Percentiles rank a stretch among this genome's conserved stretches.
phyloP scores from a whole-genome alignment of 2,797 vertebrate species.

The Falco peregrinus region DNA sequence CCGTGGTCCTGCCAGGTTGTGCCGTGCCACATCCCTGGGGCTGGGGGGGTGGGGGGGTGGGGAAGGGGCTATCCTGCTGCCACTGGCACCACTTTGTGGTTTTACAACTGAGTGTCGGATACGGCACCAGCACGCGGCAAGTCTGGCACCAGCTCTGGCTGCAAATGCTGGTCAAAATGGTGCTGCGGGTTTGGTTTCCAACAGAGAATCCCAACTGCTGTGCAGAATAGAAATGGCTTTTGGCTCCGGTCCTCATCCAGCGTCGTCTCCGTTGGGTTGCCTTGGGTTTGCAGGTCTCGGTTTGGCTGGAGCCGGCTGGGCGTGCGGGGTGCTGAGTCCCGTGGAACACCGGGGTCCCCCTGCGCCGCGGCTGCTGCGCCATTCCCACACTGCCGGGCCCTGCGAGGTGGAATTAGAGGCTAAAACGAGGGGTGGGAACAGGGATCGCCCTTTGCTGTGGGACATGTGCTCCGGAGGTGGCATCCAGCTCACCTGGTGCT shows the following conservation, averaged over 20 bases:
- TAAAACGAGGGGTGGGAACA: neutral
- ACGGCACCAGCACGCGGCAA: accelerated
- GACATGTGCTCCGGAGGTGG: neutral
- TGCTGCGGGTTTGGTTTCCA: neutral
- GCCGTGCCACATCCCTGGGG: accelerated
- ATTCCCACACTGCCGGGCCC: neutral
- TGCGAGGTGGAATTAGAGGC: neutral
- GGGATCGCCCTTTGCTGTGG: neutral
- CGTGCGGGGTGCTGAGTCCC: accelerated
- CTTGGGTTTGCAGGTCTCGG: accelerated
- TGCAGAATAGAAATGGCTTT: neutral
- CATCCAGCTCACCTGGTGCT: neutral
- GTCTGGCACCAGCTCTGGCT: neutral
- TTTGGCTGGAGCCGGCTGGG: accelerated
- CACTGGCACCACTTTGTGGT: accelerated
- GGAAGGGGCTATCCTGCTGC: neutral
- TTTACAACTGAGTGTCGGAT: accelerated
- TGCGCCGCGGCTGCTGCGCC: accelerated
- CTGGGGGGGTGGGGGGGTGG: neutral
- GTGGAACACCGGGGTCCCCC: accelerated
- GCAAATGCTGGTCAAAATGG: neutral
- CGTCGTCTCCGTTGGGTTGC: accelerated
- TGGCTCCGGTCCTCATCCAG: accelerated
- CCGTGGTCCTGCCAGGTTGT: neutral
- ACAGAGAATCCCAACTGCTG: neutral